Conservation (phyloP, 2,888 invertebrate genomes). For the Spodoptera littoralis region DNA sequence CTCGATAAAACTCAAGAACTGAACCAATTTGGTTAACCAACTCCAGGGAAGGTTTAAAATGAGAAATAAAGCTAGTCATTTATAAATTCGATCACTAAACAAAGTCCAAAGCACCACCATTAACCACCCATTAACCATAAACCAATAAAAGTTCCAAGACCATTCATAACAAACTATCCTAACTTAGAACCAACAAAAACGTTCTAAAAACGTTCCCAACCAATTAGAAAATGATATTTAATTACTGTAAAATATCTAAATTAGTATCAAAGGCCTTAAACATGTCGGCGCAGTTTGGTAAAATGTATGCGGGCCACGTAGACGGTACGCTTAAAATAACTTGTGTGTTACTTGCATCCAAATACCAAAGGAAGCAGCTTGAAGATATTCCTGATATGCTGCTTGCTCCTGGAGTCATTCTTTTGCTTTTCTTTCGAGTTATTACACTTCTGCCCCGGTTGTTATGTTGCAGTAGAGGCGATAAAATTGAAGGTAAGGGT, state of each 20-base stretch:
- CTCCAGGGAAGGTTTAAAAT: too few species aligned
- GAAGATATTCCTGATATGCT: conserved; percentile 44
- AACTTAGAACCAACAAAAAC: neutral
- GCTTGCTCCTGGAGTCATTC: conserved; percentile 14
- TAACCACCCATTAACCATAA: too few species aligned
- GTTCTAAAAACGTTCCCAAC: too few species aligned
- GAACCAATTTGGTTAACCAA: too few species aligned
- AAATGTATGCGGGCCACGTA: conserved; percentile 42
- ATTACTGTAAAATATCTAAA: conserved; percentile 1
- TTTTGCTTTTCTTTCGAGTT: conserved; percentile 31
- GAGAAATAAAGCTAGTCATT: too few species aligned
- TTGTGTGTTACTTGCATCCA: conserved; percentile 32
- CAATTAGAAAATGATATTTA: too few species aligned
- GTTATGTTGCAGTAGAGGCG: too few species aligned
- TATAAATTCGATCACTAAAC: too few species aligned
- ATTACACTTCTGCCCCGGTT: conserved; percentile 46
- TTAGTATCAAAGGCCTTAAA: conserved; percentile 10
- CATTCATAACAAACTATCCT: neutral
- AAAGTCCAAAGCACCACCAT: too few species aligned
- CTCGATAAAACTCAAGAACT: too few species aligned
- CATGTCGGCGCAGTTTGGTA: conserved; percentile 33
- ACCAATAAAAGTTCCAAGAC: too few species aligned
- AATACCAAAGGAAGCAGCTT: conserved; percentile 45
- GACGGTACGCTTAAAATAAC: conserved; percentile 47
- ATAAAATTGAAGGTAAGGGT: too few species aligned